A percentile compares a stretch with the other conserved stretches of the same genome.
phyloP scores from a whole-genome alignment of 2,888 invertebrate genomes.

The Iphiclides podalirius region DNA sequence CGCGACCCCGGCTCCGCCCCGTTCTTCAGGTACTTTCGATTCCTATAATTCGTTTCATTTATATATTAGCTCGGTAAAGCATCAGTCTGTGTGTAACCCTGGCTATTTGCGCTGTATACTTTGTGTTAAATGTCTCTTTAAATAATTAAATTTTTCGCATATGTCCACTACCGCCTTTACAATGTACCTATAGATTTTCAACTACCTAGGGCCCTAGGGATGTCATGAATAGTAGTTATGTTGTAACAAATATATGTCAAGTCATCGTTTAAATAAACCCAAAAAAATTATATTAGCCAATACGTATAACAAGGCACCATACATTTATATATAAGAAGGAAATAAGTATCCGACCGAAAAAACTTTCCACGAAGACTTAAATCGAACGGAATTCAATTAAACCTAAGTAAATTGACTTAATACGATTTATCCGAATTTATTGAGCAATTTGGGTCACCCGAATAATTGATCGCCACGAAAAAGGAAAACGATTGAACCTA shows the following conservation, averaged over 20 bases:
- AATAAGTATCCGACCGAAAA: not conserved
- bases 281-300: too few species aligned
- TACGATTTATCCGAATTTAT: conserved; percentile 20
- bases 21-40: conserved; percentile 74
- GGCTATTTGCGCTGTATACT: too few species aligned
- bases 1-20: conserved; percentile 76
- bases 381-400: conserved; percentile 17
- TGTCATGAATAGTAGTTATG: too few species aligned
- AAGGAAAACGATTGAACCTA: conserved; percentile 18
- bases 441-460: conserved; percentile 7
- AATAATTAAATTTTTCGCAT: too few species aligned
- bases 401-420: conserved; percentile 21
- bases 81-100: too few species aligned
- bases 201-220: too few species aligned
- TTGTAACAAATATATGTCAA: too few species aligned
- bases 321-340: not conserved
- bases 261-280: too few species aligned
- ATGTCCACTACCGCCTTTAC: too few species aligned
- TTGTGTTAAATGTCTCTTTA: too few species aligned
- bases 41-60: conserved; percentile 41
- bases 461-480: conserved; percentile 11
- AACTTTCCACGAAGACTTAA: not conserved
- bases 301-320: conserved; percentile 5
- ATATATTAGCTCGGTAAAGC: conserved; percentile 26
- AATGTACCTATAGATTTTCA: too few species aligned